Base-by-base conservation (phyloP, 2,797 vertebrate species). In the Anas bahamensis region DNA sequence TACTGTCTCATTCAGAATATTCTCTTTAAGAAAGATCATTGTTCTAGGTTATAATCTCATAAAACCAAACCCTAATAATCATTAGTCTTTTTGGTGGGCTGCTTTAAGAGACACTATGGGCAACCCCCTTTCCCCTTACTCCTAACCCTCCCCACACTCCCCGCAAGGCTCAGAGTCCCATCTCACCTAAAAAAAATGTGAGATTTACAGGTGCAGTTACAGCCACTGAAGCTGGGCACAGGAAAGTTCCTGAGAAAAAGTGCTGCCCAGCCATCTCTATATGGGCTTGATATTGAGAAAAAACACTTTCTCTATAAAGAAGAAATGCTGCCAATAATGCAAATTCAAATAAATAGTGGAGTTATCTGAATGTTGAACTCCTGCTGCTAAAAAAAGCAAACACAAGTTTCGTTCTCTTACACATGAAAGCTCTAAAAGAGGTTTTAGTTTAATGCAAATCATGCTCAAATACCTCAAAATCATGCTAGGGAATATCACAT, bases 81-180 rank as follows among this genome's bases (percentile, higher is more conserved):
- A 13, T 9, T 26, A 10, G 11, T 8, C 4, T 56, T 83, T 28
- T 50, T 53, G 22, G n/a, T 71, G 24, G 31, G 33, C 0, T 1
- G 12, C 35, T 65, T 46, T 39, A 81, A 72, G 7, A 76, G 71
- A 56, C 13, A 61, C 6, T 19, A 33, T 5, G 5, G 23, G n/a
- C 41, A 83, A 68, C n/a, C 10, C 17, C 5, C 4, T 23, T 48
- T 55, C 17, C 31, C 17, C 64, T 55, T 85, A 37, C 17, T 52
- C 37, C 28, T 42, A 76, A 3, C 10, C 9, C 6, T 3, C 2
- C 28, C 60, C 10, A 6, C 3, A 28, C 10, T 5, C 6, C 3
- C n/a, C 61, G 23, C 35, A 61, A 76, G 41, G 16, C 17, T 92
- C 15, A 9, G 28, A 37, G 53, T 44, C 12, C 23, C 3, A 15